Evolutionary conservation across 1,140 invertebrate genomes (phyloP).

Genomic region (Pemphigus obesinymphae): DNA sequence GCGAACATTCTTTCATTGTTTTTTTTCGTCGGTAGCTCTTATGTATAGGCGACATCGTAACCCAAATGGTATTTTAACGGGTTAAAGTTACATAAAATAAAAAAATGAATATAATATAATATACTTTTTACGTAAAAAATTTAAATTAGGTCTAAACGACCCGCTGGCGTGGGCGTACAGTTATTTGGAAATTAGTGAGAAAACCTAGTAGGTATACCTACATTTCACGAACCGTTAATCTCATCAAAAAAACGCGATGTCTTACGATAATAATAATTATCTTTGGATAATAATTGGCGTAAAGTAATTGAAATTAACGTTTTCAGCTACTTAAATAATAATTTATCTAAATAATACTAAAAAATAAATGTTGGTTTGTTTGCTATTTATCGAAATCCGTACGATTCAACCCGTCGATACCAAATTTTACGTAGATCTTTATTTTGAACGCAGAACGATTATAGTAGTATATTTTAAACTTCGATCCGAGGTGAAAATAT

Average conservation of each 20-base stretch:
- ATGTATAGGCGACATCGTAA: background rate
- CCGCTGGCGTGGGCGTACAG: background rate
- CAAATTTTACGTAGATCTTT: too few species aligned
- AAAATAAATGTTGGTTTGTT: too few species aligned
- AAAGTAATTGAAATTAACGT: background rate
- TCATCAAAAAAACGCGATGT: background rate
- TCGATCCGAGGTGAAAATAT: background rate
- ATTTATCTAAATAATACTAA: too few species aligned
- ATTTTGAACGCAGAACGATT: too few species aligned
- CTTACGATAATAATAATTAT: background rate
- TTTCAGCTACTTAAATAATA: background rate
- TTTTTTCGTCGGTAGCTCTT: background rate
- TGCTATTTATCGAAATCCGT: too few species aligned
- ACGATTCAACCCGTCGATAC: too few species aligned
- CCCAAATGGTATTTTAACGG: background rate
- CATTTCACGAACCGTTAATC: background rate
- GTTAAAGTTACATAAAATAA: background rate
- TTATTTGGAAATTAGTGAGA: background rate
- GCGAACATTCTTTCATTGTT: too few species aligned
- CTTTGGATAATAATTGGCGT: background rate
- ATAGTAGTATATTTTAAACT: background rate
- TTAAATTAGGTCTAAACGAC: background rate
- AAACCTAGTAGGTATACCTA: too few species aligned
- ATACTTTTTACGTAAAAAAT: too few species aligned
- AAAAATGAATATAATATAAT: background rate